A percentile compares a stretch with the other conserved stretches of the same genome.
Conservation (phyloP, 2,888 invertebrate genomes). For the Ophion ventricosus region DNA sequence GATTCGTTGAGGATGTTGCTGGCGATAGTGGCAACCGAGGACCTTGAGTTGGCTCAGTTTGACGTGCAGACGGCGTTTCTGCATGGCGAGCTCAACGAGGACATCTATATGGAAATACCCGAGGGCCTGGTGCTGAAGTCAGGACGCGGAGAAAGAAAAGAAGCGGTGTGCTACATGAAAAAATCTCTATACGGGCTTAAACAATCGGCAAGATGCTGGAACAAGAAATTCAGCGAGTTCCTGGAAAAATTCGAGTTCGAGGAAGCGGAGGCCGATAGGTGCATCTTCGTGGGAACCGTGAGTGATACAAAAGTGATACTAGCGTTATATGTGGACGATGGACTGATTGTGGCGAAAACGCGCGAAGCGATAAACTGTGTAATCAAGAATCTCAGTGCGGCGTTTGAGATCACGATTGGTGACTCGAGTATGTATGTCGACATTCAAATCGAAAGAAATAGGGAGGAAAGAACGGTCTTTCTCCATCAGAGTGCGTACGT, state of each 20-base stretch:
- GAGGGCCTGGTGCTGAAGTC: slow-evolving; percentile 3
- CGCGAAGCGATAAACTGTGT: too few relatives aligned
- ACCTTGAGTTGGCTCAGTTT: slow-evolving; percentile 49
- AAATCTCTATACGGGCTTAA: slow-evolving; percentile 16
- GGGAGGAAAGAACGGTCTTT: slow-evolving; percentile 20
- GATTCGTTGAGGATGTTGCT: slow-evolving; percentile 47
- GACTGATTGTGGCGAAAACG: slow-evolving; percentile 44
- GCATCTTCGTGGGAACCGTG: slow-evolving; percentile 53
- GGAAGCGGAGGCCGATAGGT: slow-evolving; percentile 52
- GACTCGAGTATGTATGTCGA: slow-evolving; percentile 53
- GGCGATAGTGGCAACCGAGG: not conserved
- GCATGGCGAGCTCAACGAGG: slow-evolving; percentile 16
- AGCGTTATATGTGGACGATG: slow-evolving; percentile 56
- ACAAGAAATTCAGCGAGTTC: slow-evolving; percentile 28
- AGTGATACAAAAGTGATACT: slow-evolving; percentile 31
- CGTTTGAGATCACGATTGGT: slow-evolving; percentile 52
- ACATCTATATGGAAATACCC: slow-evolving; percentile 20
- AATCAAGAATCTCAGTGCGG: not conserved
- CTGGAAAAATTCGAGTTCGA: slow-evolving; percentile 42
- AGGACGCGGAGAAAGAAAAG: too few relatives aligned
- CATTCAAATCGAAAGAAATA: slow-evolving; percentile 53
- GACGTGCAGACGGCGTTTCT: slow-evolving; percentile 7
- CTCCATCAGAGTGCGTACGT: slow-evolving; percentile 60
- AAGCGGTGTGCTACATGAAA: not conserved
- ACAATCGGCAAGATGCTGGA: slow-evolving; percentile 14